These are phyloP conservation scores for Prolemur simus DNA, from an alignment of 2,113 vertebrate genomes.

Conservation along the genomic window DNA sequence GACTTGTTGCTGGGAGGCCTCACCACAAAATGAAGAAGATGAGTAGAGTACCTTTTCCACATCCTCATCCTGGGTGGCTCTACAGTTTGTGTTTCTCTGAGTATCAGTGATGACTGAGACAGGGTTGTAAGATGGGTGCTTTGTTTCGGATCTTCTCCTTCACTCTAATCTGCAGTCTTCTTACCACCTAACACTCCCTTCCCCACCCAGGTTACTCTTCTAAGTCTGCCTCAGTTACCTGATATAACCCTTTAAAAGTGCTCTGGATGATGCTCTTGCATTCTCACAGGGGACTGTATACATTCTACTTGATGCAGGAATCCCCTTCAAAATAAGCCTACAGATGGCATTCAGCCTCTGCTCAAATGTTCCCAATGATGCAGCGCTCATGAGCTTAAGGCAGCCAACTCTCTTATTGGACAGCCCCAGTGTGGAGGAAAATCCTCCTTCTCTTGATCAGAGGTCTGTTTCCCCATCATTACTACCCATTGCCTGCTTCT, in stretches of 20 bases:
- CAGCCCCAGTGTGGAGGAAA: not conserved
- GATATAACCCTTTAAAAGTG: not conserved
- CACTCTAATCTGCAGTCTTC: not conserved
- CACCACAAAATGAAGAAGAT: not conserved
- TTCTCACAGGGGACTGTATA: not conserved
- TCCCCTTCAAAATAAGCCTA: not conserved
- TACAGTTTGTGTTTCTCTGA: not conserved
- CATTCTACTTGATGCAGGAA: not conserved
- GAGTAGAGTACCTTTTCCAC: not conserved
- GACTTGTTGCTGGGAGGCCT: not conserved
- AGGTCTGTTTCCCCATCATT: not conserved
- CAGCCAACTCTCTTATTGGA: not conserved
- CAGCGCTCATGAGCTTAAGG: not conserved
- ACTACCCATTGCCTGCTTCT: not conserved
- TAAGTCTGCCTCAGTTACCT: not conserved
- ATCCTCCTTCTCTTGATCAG: not conserved
- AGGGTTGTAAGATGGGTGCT: not conserved
- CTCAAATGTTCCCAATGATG: not conserved
- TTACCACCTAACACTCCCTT: not conserved
- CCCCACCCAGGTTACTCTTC: not conserved
- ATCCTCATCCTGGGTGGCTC: not conserved
- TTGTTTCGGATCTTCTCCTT: not conserved
- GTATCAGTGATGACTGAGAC: not conserved
- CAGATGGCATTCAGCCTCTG: not conserved
- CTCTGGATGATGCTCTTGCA: not conserved